Evolutionary conservation across 2,888 invertebrate genomes (phyloP).

Genomic region (Drosophila fulvimacula): DNA sequence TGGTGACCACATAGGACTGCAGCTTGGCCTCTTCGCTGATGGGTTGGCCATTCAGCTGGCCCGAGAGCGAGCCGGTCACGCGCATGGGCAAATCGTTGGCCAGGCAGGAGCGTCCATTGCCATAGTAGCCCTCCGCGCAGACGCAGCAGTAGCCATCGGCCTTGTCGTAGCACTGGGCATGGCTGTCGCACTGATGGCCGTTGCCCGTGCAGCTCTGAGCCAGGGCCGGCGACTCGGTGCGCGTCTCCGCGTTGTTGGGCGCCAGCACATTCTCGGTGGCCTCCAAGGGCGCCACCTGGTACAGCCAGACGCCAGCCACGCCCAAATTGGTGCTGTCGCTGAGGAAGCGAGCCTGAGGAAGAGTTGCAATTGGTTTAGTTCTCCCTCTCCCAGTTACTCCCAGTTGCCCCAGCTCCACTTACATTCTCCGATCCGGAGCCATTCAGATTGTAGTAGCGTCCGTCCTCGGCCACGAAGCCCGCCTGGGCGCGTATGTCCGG

Average conservation of each 20-base stretch:
- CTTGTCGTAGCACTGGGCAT: slow-evolving; percentile 93
- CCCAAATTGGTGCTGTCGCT: slow-evolving; percentile 94
- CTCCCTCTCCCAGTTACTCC: neutral
- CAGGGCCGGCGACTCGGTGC: slow-evolving; percentile 83
- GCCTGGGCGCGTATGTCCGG: slow-evolving; percentile 97
- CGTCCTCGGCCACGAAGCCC: slow-evolving; percentile 94
- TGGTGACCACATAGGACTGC: slow-evolving; percentile 95
- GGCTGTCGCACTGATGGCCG: slow-evolving; percentile 91
- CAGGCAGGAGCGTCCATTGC: slow-evolving; percentile 96
- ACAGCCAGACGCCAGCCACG: slow-evolving; percentile 94
- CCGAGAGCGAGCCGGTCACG: slow-evolving; percentile 94
- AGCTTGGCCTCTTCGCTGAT: slow-evolving; percentile 90
- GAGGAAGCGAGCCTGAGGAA: slow-evolving; percentile 81
- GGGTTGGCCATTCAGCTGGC: slow-evolving; percentile 91
- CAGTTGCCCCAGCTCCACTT: slow-evolving; percentile 74
- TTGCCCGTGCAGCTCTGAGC: slow-evolving; percentile 87
- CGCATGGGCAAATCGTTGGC: slow-evolving; percentile 93
- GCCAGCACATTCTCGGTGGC: slow-evolving; percentile 87
- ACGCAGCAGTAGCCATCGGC: slow-evolving; percentile 94
- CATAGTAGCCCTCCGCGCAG: slow-evolving; percentile 93
- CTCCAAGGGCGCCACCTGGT: slow-evolving; percentile 90
- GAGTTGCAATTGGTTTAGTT: neutral
- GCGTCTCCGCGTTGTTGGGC: slow-evolving; percentile 87
- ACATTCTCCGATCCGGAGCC: slow-evolving; percentile 96
- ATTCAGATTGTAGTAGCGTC: slow-evolving; percentile 90